These are phyloP conservation scores for Dione vanillae DNA, from an alignment of 2,888 invertebrate genomes.

Conservation along the genomic window DNA sequence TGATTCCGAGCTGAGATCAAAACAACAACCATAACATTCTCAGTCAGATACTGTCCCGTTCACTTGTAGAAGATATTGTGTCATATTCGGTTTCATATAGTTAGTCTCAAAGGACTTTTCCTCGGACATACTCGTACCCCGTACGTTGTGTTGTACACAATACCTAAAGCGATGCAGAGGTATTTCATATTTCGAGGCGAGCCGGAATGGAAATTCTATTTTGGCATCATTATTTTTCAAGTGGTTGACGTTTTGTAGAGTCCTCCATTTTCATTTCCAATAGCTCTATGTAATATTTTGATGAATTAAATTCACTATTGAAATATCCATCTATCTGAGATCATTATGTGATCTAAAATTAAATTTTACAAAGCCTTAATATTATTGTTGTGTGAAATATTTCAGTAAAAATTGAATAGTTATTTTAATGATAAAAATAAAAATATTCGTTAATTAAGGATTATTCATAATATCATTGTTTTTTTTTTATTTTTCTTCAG, in stretches of 20 bases:
- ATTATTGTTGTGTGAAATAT: too few relatives aligned
- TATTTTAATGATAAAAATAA: too few relatives aligned
- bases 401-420: too few relatives aligned
- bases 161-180: constrained; percentile 22
- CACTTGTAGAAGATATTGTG: constrained; percentile 19
- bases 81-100: constrained; percentile 8
- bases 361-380: constrained; percentile 1
- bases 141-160: too few relatives aligned
- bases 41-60: too few relatives aligned
- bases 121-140: constrained; percentile 9
- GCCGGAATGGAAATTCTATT: constrained; percentile 63
- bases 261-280: constrained; percentile 29
- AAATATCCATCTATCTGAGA: constrained; percentile 7
- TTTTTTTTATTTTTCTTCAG: too few relatives aligned
- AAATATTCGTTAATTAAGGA: too few relatives aligned
- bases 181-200: constrained; percentile 48
- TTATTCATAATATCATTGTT: too few relatives aligned
- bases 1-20: too few relatives aligned
- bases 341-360: not conserved
- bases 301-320: constrained; percentile 17
- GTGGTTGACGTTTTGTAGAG: constrained; percentile 51
- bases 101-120: constrained; percentile 26
- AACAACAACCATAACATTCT: too few relatives aligned
- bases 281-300: constrained; percentile 8
- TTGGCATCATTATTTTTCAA: constrained; percentile 74